Conservation (phyloP, 2,797 vertebrate genomes). For the Odontamblyopus lacepedii region DNA sequence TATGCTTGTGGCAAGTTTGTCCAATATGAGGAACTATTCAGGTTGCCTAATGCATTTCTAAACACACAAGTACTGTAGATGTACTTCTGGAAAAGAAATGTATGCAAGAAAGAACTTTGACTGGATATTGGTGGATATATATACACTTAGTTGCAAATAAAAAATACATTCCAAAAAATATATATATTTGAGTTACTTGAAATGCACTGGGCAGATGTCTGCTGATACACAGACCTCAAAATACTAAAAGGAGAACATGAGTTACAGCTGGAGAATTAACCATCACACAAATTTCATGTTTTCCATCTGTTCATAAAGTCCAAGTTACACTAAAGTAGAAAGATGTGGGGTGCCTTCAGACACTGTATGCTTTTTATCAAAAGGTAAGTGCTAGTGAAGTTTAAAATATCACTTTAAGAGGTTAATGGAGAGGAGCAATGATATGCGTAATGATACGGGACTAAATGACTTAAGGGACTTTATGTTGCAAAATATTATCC, state of each 20-base stretch:
- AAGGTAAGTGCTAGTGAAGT: background rate
- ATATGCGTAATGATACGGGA: slow-evolving; percentile 10
- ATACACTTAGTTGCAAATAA: background rate
- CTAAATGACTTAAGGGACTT: slow-evolving; percentile 9
- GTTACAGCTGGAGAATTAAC: slow-evolving; percentile 6
- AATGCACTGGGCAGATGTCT: background rate
- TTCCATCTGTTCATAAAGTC: background rate
- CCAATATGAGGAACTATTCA: too few species aligned
- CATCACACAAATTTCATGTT: background rate
- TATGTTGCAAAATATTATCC: slow-evolving; percentile 9
- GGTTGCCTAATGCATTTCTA: too few species aligned
- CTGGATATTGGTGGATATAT: background rate
- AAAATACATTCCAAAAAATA: background rate
- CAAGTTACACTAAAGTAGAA: background rate
- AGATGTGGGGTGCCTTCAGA: background rate
- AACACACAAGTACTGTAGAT: too few species aligned
- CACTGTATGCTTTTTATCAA: background rate
- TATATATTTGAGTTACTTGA: background rate
- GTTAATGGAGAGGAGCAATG: slow-evolving; percentile 6
- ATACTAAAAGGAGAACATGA: background rate
- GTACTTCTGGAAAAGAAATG: too few species aligned
- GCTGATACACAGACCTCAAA: background rate
- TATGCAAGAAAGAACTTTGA: background rate
- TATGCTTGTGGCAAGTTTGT: background rate
- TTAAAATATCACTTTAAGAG: background rate